Evolutionary conservation across 2,888 invertebrate species (phyloP).

Genomic region (Panopea generosa): DNA sequence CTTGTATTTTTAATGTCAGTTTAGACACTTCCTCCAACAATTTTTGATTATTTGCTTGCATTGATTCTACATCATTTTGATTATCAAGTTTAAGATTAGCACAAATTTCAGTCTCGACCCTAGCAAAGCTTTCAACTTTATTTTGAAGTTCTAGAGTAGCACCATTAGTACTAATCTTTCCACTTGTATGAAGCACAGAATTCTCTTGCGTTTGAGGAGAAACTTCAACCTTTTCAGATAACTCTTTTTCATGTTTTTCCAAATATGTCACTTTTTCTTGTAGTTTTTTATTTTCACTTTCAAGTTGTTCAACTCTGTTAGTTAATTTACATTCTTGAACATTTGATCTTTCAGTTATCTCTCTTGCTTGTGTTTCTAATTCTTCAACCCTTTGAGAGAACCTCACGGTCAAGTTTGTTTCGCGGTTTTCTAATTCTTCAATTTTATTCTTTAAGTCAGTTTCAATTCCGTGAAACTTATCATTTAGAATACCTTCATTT

Average conservation of each 20-base stretch:
- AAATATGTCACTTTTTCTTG: conserved; percentile 53
- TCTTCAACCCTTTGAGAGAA: conserved; percentile 50
- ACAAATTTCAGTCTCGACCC: conserved; percentile 42
- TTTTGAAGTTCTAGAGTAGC: conserved; percentile 38
- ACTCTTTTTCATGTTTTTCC: conserved; percentile 67
- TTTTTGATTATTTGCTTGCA: conserved; percentile 32
- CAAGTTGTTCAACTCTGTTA: conserved; percentile 41
- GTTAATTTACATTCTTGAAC: conserved; percentile 53
- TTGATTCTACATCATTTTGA: conserved; percentile 23
- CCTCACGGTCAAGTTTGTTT: conserved; percentile 39
- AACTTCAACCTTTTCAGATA: conserved; percentile 55
- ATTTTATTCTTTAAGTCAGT: conserved; percentile 53
- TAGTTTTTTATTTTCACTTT: conserved; percentile 54
- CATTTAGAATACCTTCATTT: conserved; percentile 53
- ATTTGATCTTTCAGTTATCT: conserved; percentile 56
- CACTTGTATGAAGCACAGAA: conserved; percentile 46
- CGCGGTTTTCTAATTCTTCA: conserved; percentile 53
- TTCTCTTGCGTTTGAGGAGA: conserved; percentile 55
- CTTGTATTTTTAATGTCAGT: conserved; percentile 41
- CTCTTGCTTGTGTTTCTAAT: conserved; percentile 59
- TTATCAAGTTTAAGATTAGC: conserved; percentile 32
- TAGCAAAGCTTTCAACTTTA: conserved; percentile 42
- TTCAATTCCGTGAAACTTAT: conserved; percentile 53
- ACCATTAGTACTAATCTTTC: conserved; percentile 19
- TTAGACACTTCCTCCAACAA: conserved; percentile 62